Percentiles rank a stretch among this genome's conserved stretches.
Conservation (phyloP, 2,888 invertebrate genomes). For the Drosophila demipolita region DNA sequence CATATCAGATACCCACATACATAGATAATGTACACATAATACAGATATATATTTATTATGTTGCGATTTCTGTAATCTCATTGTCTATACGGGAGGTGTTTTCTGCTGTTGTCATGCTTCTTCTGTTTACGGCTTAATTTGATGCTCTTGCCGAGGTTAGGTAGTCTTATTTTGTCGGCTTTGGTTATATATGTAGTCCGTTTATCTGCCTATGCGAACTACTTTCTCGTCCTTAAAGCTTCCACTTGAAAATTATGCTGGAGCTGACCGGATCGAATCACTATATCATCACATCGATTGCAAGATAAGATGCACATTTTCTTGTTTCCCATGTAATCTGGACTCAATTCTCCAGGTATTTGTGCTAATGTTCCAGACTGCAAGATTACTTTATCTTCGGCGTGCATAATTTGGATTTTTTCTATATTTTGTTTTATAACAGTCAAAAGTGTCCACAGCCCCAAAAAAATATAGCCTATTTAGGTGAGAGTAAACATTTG, state of each 20-base stretch:
- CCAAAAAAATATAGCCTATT: background rate
- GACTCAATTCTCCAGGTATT: background rate
- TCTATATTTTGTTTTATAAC: background rate
- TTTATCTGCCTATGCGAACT: background rate
- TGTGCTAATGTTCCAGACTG: background rate
- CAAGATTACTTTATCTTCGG: background rate
- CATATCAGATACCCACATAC: background rate
- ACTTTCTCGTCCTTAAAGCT: background rate
- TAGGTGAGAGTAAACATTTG: background rate
- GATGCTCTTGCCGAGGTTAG: background rate
- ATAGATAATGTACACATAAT: background rate
- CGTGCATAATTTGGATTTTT: background rate
- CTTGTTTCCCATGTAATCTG: background rate
- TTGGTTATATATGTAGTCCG: constrained; percentile 3
- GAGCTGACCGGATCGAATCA: background rate
- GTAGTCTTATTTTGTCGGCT: background rate
- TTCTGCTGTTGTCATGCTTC: constrained; percentile 45
- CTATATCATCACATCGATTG: background rate
- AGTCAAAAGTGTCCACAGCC: background rate
- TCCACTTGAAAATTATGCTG: background rate
- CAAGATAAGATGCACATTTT: background rate
- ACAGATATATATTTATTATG: constrained; percentile 1
- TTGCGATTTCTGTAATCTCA: constrained; percentile 54
- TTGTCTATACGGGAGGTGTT: constrained; percentile 48
- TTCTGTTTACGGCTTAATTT: constrained; percentile 33